Conservation (phyloP, 2,888 invertebrate genomes). For the Drosophila glabriapex region DNA sequence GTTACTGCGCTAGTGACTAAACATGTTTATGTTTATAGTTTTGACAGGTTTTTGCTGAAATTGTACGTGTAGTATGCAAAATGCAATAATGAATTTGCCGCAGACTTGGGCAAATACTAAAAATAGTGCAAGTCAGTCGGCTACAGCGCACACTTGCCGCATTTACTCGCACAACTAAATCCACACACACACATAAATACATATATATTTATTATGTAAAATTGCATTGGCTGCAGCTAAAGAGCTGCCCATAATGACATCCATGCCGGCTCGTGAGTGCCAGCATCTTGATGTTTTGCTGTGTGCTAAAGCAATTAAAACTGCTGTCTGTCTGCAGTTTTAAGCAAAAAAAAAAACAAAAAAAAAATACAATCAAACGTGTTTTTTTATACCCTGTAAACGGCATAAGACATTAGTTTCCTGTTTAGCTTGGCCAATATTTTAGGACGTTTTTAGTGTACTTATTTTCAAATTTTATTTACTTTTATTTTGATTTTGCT, state of each 20-base stretch:
- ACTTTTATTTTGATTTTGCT: background rate
- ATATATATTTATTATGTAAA: conserved; percentile 69
- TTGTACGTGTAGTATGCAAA: conserved; percentile 49
- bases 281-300: conserved; percentile 77
- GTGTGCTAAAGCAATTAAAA: conserved; percentile 81
- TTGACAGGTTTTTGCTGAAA: conserved; percentile 49
- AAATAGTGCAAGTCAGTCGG: conserved; percentile 79
- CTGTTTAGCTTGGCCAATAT: background rate
- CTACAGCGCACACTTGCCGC: conserved; percentile 29
- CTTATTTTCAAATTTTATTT: background rate
- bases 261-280: conserved; percentile 64
- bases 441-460: background rate
- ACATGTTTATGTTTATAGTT: conserved; percentile 64
- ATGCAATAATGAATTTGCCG: conserved; percentile 58
- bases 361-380: background rate
- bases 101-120: conserved; percentile 68
- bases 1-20: conserved; percentile 64
- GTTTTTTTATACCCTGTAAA: conserved; percentile 14
- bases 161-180: conserved; percentile 9
- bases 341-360: conserved; percentile 13
- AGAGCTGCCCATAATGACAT: conserved; percentile 72
- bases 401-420: background rate
- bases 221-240: conserved; percentile 66
- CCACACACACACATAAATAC: conserved; percentile 16
- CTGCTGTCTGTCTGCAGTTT: conserved; percentile 71